These are phyloP conservation scores for Drosophila stalkeri DNA, from an alignment of 2,888 invertebrate genomes.

Conservation along the genomic window DNA sequence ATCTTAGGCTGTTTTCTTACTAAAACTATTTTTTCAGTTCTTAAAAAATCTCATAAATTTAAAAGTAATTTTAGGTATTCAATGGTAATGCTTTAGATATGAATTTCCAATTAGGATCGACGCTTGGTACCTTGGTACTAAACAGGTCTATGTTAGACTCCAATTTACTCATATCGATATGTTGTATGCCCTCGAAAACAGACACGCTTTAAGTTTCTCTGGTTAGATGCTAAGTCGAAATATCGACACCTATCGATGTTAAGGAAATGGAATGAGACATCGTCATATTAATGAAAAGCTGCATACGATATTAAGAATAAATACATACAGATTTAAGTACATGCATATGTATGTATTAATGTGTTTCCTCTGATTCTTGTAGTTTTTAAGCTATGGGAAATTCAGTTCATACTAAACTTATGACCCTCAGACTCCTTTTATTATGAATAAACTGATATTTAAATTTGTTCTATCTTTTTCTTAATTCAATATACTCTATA, in stretches of 20 bases:
- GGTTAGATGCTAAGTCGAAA: background rate
- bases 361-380: background rate
- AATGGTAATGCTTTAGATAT: too few relatives aligned
- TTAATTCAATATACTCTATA: background rate
- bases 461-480: background rate
- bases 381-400: background rate
- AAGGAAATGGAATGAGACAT: background rate
- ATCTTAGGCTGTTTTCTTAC: background rate
- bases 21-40: background rate
- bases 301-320: conserved; percentile 6
- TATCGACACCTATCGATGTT: conserved; percentile 3
- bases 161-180: background rate
- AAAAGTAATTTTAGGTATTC: background rate
- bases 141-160: background rate
- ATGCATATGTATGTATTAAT: background rate
- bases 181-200: background rate
- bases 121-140: background rate
- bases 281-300: conserved; percentile 3
- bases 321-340: background rate
- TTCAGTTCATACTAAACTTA: background rate
- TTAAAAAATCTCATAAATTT: background rate
- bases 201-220: background rate
- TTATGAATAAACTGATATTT: background rate
- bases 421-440: too few relatives aligned
- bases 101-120: background rate